Evolutionary conservation across 2,888 invertebrate species (phyloP), one percentile per base, ranked within the genome.

Genomic region (Plagodis pulveraria): DNA sequence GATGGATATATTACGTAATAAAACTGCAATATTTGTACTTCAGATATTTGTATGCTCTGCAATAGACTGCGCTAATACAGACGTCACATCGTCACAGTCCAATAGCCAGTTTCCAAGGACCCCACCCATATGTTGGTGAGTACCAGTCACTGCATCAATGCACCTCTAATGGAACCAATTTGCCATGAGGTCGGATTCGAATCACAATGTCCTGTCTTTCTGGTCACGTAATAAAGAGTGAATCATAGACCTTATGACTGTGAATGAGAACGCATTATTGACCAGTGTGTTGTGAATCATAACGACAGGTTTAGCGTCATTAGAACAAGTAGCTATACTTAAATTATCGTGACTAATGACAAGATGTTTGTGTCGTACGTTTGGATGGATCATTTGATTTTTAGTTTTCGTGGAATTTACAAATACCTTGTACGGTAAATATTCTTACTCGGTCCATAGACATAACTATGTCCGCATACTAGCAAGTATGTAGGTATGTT

Each of bases 221-320:
- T 38, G 44, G 52, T 58, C 58, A 54, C n/a, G 11, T 44, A 33
- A 40, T n/a, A 36, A 38, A n/a, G 33, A 7, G 33, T 57, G 53
- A 53, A 32, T 49, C 58, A 54, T 47, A 34, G 41, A 50, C 46
- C 38, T 47, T 45, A 42, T 44, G 41, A 50, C 46, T 36, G 12
- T 22, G 22, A 22, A 22, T 4, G 22, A 22, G 22, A 22, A 22
- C 22, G 22, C 22, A 22, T 22, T 22, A 22, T 22, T 22, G 22
- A 22, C 22, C 22, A 6, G 36, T 36, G 5, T 36, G 6, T 36
- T 1, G 40, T 40, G 40, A 10, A 40, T 58, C 53, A 53, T 45
- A 58, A 53, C 53, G 36, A 58, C 50, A 58, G 50, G 53, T 54
- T 58, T 44, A 33, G 32, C 53, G 58, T 54, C 58, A 54, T 49